Evolutionary conservation across 2,888 invertebrate species (phyloP), one percentile per base, ranked within the genome.

Genomic region (Sinopyrophorus schimmeli): DNA sequence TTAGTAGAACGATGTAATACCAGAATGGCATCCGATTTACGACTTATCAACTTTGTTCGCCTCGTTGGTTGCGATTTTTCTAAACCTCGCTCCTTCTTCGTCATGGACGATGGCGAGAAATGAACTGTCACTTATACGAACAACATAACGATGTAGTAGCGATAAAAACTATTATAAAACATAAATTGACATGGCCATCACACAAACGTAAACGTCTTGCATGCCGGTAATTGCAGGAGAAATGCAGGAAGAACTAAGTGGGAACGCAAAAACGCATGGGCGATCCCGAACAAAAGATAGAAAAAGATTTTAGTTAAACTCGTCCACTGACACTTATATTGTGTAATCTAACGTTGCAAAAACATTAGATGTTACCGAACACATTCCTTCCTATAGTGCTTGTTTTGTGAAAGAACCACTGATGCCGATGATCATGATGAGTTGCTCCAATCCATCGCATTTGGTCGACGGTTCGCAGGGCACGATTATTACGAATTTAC

Each of bases 141-240:
- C 18, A 34, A 44, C 35, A 27, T 44, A 44, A 44, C 35, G 35
- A 44, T 34, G 30, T 21, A 34, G 53, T 38, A 20, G 31, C 49
- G 58, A 59, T 60, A 61, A 62, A 62, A 63, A 59, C 60, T 54
- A 63, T 62, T 62, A 64, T 59, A 63, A 64, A 62, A 65, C 62
- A 61, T 56, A 60, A 54, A 61, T 63, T 52, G 51, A 51, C 51
- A 37, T 40, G 15, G 27, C 30, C 32, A 31, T 32, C 44, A 28
- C 46, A 49, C 37, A 28, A 37, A 31, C 30, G 37, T 38, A 42
- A 52, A 40, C 38, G 34, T 50, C 44, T 57, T 49, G 63, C 61
- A 60, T 63, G 63, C 44, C 55, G 44, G 51, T 63, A 63, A 63
- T 63, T 62, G 55, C 57, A 35, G 44, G 30, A 50, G 28, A 48